phyloP scores from a whole-genome alignment of 2,888 invertebrate species.

The Physocephala rufipes region DNA sequence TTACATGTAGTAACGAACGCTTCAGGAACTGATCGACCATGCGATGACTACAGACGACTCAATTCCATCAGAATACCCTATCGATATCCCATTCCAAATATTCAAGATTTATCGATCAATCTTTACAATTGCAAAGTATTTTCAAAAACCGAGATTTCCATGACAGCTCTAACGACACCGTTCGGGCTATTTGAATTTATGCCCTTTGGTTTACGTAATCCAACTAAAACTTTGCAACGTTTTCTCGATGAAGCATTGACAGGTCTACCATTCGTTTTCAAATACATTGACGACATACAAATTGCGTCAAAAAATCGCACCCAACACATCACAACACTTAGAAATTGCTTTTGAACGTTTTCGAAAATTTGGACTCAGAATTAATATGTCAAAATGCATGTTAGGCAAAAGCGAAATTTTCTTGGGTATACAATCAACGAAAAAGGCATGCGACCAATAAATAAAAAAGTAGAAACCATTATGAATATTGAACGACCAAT shows the following conservation, averaged over 20 bases:
- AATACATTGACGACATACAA: too few relatives aligned
- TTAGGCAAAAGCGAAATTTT: not conserved
- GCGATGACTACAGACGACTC: not conserved
- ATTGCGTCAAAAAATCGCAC: not conserved
- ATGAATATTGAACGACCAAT: too few relatives aligned
- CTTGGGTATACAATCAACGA: too few relatives aligned
- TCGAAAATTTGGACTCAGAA: not conserved
- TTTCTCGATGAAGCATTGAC: too few relatives aligned
- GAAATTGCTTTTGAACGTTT: not conserved
- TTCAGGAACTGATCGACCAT: constrained; percentile 10
- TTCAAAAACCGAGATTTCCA: constrained; percentile 23
- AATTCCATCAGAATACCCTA: not conserved
- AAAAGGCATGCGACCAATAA: too few relatives aligned
- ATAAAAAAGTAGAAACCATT: too few relatives aligned
- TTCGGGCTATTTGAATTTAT: constrained; percentile 31
- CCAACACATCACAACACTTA: not conserved
- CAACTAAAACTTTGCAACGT: constrained; percentile 26
- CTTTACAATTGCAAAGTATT: constrained; percentile 5
- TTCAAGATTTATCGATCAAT: constrained; percentile 10
- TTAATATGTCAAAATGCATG: not conserved
- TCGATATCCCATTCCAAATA: constrained; percentile 26
- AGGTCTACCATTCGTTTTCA: too few relatives aligned
- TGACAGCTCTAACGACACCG: constrained; percentile 22
- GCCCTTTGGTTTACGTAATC: constrained; percentile 24
- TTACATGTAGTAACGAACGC: too few relatives aligned